Base-by-base conservation (phyloP, 2,888 invertebrate genomes). In the Latrodectus elegans region DNA sequence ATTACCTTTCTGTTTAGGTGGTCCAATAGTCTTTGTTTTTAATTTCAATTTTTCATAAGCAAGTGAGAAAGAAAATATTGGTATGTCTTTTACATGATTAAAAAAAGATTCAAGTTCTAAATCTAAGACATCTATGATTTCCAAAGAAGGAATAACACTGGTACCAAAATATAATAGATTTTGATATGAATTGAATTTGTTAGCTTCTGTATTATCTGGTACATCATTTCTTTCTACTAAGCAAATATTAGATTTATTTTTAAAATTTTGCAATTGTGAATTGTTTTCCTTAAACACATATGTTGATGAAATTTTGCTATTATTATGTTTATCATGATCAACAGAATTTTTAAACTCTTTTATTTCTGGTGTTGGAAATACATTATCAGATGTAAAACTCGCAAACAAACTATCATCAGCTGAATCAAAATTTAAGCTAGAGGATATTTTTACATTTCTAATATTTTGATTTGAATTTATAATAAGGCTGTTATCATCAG, bases 31-130 rank as follows among this genome's bases (percentile, higher is more conserved):
- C 70, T 89, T 83, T 88, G 86, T 15, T 49, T 88, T 84, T 4
- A 76, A 17, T 26, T 67, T 52, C 26, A 72, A 22, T 79, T 90
- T 91, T 87, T 92, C 92, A 91, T 92, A 92, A 6, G 92, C 92
- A 26, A 92, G 26, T 71, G 91, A 91, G 49, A 93, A 65, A n/a
- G 92, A 89, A 90, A 91, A 92, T 26, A 84, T 78, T 8, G 84
- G 83, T 88, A 92, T 90, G 1, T 89, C 89, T 51, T 89, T 89
- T 92, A 92, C 92, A 83, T 92, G 92, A 67, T 90, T 84, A 4
- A 92, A 84, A 89, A 92, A 92, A 0, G 90, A 91, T 52, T 84
- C 10, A 14, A 85, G 14, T 12, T 87, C 70, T n/a, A 52, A 22
- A 67, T 82, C 68, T 49, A 65, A 17, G 38, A 87, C 15, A 15